Conservation (phyloP, 2,888 invertebrate genomes). For the Galerucella nymphaeae region DNA sequence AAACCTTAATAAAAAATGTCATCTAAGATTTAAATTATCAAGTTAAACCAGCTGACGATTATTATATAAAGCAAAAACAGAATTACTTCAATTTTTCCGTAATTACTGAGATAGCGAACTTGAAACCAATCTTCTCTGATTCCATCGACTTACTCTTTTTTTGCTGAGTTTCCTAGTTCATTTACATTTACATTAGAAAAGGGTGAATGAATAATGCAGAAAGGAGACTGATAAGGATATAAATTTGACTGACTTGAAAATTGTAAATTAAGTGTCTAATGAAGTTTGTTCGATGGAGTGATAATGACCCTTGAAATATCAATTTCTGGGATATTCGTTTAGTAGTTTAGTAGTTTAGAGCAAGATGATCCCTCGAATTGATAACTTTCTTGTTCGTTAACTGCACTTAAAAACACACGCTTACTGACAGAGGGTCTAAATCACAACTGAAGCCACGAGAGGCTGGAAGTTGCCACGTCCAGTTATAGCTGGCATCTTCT, state of each 20-base stretch:
- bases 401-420: too few species aligned
- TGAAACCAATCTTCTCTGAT: slow-evolving; percentile 7
- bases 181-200: slow-evolving; percentile 32
- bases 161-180: slow-evolving; percentile 15
- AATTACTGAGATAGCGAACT: slow-evolving; percentile 14
- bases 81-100: slow-evolving; percentile 9
- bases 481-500: too few species aligned
- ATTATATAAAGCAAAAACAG: not conserved
- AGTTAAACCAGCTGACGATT: slow-evolving; percentile 5
- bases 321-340: not conserved
- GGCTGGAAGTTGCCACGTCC: too few species aligned
- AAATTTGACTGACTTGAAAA: slow-evolving; percentile 29
- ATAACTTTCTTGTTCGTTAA: too few species aligned
- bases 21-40: not conserved
- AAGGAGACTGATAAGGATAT: slow-evolving; percentile 30
- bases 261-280: slow-evolving; percentile 25
- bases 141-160: slow-evolving; percentile 15
- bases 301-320: not conserved
- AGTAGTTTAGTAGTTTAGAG: too few species aligned
- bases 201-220: slow-evolving; percentile 32
- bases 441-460: too few species aligned
- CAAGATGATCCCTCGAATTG: too few species aligned
- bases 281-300: slow-evolving; percentile 20
- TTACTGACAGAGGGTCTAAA: too few species aligned
- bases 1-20: not conserved